A percentile compares a stretch with the other conserved stretches of the same genome.
These are phyloP conservation scores for Hemibagrus guttatus DNA, from an alignment of 2,797 vertebrate genomes.

Conservation along the genomic window DNA sequence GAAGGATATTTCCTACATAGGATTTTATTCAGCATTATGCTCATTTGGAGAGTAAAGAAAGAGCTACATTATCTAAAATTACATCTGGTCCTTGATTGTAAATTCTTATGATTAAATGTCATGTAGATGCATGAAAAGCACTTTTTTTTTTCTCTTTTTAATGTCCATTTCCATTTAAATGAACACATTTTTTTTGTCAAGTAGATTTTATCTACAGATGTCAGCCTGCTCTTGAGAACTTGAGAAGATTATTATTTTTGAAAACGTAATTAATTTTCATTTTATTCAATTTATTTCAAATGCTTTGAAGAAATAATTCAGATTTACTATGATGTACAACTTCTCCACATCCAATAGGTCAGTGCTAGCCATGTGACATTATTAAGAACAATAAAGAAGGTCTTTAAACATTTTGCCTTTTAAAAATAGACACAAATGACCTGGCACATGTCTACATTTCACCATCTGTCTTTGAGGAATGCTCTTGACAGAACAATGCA, in stretches of 20 bases:
- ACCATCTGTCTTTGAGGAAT: not conserved
- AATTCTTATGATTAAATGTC: not conserved
- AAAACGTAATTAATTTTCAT: not conserved
- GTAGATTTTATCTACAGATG: not conserved
- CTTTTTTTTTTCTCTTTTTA: not conserved
- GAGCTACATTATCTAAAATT: not conserved
- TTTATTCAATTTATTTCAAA: not conserved
- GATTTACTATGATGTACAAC: not conserved
- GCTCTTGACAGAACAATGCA: not conserved
- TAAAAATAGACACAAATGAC: not conserved
- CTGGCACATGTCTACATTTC: not conserved
- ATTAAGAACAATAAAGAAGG: not conserved
- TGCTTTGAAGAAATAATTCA: not conserved
- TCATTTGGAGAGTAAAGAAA: not conserved
- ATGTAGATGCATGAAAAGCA: not conserved
- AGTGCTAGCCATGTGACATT: not conserved
- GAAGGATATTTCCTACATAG: not conserved
- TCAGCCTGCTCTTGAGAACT: not conserved
- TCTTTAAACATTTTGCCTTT: not conserved
- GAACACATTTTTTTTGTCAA: not conserved
- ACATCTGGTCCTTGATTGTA: slow-evolving; percentile 1
- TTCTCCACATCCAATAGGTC: not conserved
- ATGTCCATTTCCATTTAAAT: not conserved
- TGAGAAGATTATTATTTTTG: not conserved
- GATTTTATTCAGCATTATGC: not conserved